Conservation (phyloP, 2,113 vertebrate genomes). For the Poeciliopsis retropinna region DNA sequence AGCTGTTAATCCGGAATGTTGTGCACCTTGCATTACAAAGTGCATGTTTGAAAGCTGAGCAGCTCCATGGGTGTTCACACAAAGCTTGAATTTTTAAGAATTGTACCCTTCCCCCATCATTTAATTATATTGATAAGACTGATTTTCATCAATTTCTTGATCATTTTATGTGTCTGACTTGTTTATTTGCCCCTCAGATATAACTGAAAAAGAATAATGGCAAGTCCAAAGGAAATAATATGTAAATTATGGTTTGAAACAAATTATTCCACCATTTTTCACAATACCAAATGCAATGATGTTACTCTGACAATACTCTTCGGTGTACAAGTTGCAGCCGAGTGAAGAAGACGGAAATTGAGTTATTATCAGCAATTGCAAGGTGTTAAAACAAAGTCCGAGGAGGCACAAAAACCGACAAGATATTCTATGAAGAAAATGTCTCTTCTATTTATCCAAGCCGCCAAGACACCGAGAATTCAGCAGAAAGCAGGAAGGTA, state of each 20-base stretch:
- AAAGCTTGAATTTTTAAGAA: constrained; percentile 25
- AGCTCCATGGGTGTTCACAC: constrained; percentile 30
- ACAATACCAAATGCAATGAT: not conserved
- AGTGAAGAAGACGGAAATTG: not conserved
- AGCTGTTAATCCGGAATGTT: constrained; percentile 35
- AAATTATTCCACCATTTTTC: too few relatives aligned
- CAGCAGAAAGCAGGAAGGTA: not conserved
- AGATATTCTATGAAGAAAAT: not conserved
- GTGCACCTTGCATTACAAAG: constrained; percentile 20
- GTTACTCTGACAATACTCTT: not conserved
- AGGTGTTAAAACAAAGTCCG: not conserved
- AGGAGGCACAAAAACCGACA: not conserved
- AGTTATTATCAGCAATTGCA: not conserved
- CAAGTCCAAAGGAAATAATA: constrained; percentile 1
- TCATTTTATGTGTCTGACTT: constrained; percentile 92
- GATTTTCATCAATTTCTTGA: constrained; percentile 85
- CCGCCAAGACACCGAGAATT: not conserved
- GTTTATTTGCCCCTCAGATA: constrained; percentile 87
- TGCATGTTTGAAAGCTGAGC: constrained; percentile 6
- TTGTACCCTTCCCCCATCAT: constrained; percentile 39
- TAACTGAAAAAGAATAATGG: not conserved
- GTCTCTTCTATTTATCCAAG: not conserved
- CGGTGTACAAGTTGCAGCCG: not conserved
- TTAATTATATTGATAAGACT: constrained; percentile 79
- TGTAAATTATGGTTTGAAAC: not conserved